Percentiles rank a stretch among this genome's conserved stretches.
phyloP scores from a whole-genome alignment of 2,888 invertebrate species.

The Harmothoe impar region DNA sequence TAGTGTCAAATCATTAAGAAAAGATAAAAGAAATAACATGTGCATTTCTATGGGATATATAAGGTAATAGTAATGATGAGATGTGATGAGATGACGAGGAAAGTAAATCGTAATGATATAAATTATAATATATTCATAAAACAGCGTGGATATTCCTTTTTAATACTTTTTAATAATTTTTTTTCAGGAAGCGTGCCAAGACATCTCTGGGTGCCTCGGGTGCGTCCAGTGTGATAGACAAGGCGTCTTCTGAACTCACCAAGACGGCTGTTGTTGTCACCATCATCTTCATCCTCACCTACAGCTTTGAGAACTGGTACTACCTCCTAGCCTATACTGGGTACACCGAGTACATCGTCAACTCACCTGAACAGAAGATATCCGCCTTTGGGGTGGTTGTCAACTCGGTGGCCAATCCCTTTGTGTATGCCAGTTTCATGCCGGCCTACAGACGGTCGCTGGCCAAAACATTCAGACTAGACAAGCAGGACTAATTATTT shows the following conservation, averaged over 20 bases:
- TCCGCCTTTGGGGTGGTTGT: not conserved
- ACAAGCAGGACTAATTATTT: too few relatives aligned
- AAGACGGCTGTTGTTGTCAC: constrained; percentile 46
- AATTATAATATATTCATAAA: too few relatives aligned
- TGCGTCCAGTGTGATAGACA: constrained; percentile 18
- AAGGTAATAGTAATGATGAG: too few relatives aligned
- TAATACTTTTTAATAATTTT: too few relatives aligned
- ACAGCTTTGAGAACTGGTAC: constrained; percentile 22
- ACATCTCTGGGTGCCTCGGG: constrained; percentile 30
- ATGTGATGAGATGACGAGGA: too few relatives aligned
- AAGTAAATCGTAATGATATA: too few relatives aligned
- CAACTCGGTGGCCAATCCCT: constrained; percentile 41
- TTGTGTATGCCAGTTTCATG: constrained; percentile 39
- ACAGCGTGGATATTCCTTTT: too few relatives aligned
- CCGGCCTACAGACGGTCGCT: not conserved
- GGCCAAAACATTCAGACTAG: constrained; percentile 7
- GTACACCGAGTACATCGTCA: not conserved
- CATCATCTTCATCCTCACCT: constrained; percentile 36
- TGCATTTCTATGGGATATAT: too few relatives aligned
- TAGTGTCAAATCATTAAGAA: too few relatives aligned
- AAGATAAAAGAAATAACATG: too few relatives aligned
- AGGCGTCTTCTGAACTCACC: constrained; percentile 45
- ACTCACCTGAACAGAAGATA: constrained; percentile 24
- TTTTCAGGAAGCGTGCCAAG: constrained; percentile 14
- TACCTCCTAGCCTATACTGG: constrained; percentile 22